Evolutionary conservation across 2,113 vertebrate species (phyloP), one percentile per base, ranked within the genome.

Genomic region (Grammomys surdaster): DNA sequence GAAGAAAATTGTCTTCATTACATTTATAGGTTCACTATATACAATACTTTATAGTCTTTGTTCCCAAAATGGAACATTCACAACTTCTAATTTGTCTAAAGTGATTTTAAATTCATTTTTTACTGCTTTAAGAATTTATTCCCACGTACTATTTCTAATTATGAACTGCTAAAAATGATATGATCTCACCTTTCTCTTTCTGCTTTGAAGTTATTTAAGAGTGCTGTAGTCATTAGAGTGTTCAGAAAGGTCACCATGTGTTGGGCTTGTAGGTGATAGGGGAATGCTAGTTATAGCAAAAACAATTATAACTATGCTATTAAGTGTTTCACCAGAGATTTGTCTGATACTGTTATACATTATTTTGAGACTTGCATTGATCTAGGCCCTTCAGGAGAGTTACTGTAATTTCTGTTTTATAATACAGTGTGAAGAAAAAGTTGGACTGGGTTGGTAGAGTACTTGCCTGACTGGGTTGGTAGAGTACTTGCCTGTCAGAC

Each of bases 71-170:
- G 89, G 24, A 81, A 60, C 17, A 58, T 54, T 92, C 67, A 91
- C 73, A 75, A 76, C 89, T 14, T 91, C 36, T 90, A 84, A 92
- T 56, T 96, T 94, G 33, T n/a, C 86, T 70, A 70, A 70, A 88
- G 91, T 12, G 5, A 94, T 96, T 95, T 93, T 69, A 81, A 90
- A 36, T 94, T 85, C 80, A 40, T 54, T 96, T 90, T 97, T 94
- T 91, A 72, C n/a, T 90, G 58, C 26, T 91, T 91, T 88, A 69
- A 93, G 51, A 95, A 56, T 92, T 89, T 40, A 88, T 75, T 95
- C 22, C 46, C 14, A 56, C 11, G 16, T 88, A 36, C 40, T 92
- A 60, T 63, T 91, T 95, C 46, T 93, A 56, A 91, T 93, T 88
- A 82, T 92, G 72, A 94, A 76, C 51, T 85, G 26, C 82, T 81